Percentiles rank a stretch among this genome's conserved stretches.
Conservation (phyloP, 1,140 invertebrate genomes). For the Berghia stephanieae region DNA sequence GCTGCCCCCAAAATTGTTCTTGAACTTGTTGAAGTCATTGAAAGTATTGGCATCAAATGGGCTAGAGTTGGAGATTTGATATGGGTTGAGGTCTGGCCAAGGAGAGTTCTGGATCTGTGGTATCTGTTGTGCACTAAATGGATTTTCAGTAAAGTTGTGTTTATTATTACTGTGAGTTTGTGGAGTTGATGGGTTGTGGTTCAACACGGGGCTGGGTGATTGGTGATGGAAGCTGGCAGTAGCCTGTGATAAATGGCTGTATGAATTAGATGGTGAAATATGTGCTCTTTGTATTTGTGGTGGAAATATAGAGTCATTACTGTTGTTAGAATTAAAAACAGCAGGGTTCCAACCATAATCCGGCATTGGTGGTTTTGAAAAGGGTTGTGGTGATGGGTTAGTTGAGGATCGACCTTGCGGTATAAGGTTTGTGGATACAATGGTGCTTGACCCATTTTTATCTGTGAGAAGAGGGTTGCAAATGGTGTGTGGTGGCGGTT, state of each 20-base stretch:
- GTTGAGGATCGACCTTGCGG: neutral
- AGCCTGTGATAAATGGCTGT: neutral
- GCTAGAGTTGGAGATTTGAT: too few species aligned
- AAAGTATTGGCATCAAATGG: too few species aligned
- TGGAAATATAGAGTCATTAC: neutral
- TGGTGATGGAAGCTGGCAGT: neutral
- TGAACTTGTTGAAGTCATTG: neutral
- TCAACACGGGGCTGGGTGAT: neutral
- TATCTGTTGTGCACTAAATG: too few species aligned
- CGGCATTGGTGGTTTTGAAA: too few species aligned
- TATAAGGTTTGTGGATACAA: neutral
- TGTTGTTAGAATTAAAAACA: slow-evolving; percentile 28
- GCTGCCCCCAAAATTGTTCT: neutral
- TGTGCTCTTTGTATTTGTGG: neutral
- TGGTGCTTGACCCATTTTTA: neutral
- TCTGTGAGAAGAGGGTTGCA: neutral
- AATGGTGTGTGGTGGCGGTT: neutral
- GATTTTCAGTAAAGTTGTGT: neutral
- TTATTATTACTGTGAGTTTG: neutral
- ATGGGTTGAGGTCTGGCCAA: neutral
- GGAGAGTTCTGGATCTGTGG: too few species aligned
- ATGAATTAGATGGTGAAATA: neutral
- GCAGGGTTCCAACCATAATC: slow-evolving; percentile 35
- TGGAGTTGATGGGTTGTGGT: neutral
- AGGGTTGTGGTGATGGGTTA: too few species aligned